Percentiles rank a stretch among this genome's conserved stretches.
phyloP scores from a whole-genome alignment of 2,888 invertebrate species.

The Acutogordius australiensis region DNA sequence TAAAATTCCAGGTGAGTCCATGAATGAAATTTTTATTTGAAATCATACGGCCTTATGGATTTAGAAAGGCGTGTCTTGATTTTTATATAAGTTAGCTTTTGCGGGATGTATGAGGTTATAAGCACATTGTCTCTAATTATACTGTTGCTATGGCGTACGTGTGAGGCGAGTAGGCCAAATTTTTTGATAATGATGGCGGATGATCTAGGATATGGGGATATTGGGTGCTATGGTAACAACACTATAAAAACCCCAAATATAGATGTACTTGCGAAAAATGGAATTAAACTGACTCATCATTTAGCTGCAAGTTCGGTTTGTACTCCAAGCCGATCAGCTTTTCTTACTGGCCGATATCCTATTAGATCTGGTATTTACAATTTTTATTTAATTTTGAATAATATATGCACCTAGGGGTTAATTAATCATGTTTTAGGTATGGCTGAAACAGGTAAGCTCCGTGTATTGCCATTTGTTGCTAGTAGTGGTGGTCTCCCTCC shows the following conservation, averaged over 20 bases:
- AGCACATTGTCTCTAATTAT: too few species aligned
- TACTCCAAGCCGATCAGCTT: slow-evolving; percentile 28
- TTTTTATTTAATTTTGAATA: too few species aligned
- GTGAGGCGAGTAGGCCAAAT: slow-evolving; percentile 24
- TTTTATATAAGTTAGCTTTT: too few species aligned
- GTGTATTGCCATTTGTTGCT: slow-evolving; percentile 20
- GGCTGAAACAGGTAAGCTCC: slow-evolving; percentile 17
- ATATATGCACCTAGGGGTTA: too few species aligned
- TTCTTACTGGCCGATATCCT: slow-evolving; percentile 25
- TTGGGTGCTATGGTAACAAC: slow-evolving; percentile 26
- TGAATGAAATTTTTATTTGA: too few species aligned
- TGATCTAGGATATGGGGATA: slow-evolving; percentile 27
- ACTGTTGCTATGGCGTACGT: too few species aligned
- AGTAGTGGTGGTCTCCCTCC: slow-evolving; percentile 24
- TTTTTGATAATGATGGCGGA: slow-evolving; percentile 28
- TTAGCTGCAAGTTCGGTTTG: slow-evolving; percentile 27
- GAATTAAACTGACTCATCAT: slow-evolving; percentile 27
- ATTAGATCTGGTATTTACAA: slow-evolving; percentile 20
- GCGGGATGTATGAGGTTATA: too few species aligned
- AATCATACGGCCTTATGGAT: too few species aligned
- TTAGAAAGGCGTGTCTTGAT: too few species aligned
- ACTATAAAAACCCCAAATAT: slow-evolving; percentile 26
- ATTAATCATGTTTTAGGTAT: slow-evolving; percentile 19
- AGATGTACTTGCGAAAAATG: slow-evolving; percentile 24
- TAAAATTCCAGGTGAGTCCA: too few species aligned